A percentile compares a stretch with the other conserved stretches of the same genome.
phyloP scores from a whole-genome alignment of 2,888 invertebrate genomes.

The Cyaniris semiargus region DNA sequence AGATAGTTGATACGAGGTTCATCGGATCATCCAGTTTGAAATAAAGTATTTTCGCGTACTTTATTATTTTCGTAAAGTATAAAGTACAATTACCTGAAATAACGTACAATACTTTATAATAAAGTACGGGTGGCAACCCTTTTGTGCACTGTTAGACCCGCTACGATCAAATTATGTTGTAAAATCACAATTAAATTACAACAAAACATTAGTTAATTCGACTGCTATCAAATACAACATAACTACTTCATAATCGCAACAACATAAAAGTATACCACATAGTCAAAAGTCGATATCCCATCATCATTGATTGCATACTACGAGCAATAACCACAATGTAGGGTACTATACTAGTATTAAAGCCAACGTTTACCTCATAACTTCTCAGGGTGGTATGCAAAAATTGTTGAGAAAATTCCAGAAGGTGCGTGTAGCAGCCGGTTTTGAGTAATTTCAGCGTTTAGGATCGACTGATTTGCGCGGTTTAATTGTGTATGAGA shows the following conservation, averaged over 20 bases:
- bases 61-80: too few species aligned
- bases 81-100: too few species aligned
- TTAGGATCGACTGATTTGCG: conserved; percentile 51
- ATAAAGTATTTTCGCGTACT: too few species aligned
- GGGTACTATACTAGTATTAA: neutral
- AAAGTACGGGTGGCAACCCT: too few species aligned
- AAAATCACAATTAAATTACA: too few species aligned
- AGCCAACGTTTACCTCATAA: conserved; percentile 53
- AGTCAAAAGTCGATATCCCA: conserved; percentile 8
- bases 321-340: conserved; percentile 4
- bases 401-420: conserved; percentile 77
- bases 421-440: conserved; percentile 57
- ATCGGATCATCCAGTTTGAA: too few species aligned
- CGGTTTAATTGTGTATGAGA: conserved; percentile 35
- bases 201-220: neutral
- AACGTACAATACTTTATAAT: too few species aligned
- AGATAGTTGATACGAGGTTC: too few species aligned
- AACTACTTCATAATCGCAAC: neutral
- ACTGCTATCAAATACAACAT: neutral
- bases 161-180: too few species aligned
- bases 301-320: neutral
- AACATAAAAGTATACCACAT: neutral
- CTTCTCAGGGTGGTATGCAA: conserved; percentile 77
- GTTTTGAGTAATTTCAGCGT: conserved; percentile 66
- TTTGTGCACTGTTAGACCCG: too few species aligned